These are phyloP conservation scores for Lithosia quadra DNA, from an alignment of 2,888 invertebrate species.

Conservation along the genomic window DNA sequence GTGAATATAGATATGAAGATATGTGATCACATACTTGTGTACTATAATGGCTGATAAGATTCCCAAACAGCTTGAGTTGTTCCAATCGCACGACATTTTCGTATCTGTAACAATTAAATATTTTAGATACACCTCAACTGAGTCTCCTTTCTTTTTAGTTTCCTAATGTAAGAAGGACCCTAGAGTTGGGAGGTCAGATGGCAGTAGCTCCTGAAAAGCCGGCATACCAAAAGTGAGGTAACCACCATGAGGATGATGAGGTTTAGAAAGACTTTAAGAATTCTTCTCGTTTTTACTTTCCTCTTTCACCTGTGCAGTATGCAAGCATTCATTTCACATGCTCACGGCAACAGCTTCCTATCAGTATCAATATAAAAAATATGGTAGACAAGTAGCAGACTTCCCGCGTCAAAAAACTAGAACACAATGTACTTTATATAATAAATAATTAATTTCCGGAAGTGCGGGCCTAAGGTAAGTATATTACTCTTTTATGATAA, in stretches of 20 bases:
- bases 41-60: slow-evolving; percentile 93
- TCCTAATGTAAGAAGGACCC: too few species aligned
- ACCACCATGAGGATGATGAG: too few species aligned
- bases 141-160: too few species aligned
- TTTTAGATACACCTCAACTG: not conserved
- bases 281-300: too few species aligned
- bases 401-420: not conserved
- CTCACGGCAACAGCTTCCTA: not conserved
- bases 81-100: slow-evolving; percentile 94
- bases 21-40: slow-evolving; percentile 69
- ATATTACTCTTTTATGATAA: slow-evolving; percentile 1
- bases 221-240: too few species aligned
- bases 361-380: not conserved
- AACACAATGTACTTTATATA: slow-evolving; percentile 4
- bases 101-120: slow-evolving; percentile 86
- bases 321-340: not conserved
- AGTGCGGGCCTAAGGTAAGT: not conserved
- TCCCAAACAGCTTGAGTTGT: slow-evolving; percentile 95
- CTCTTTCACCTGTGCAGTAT: too few species aligned
- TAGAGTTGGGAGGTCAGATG: too few species aligned
- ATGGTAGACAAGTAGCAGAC: not conserved
- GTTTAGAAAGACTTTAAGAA: too few species aligned
- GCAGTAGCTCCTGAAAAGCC: too few species aligned
- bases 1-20: not conserved
- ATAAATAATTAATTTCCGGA: slow-evolving; percentile 4